Base-by-base conservation (phyloP, 2,888 invertebrate species). In the Resseliella maxima region DNA sequence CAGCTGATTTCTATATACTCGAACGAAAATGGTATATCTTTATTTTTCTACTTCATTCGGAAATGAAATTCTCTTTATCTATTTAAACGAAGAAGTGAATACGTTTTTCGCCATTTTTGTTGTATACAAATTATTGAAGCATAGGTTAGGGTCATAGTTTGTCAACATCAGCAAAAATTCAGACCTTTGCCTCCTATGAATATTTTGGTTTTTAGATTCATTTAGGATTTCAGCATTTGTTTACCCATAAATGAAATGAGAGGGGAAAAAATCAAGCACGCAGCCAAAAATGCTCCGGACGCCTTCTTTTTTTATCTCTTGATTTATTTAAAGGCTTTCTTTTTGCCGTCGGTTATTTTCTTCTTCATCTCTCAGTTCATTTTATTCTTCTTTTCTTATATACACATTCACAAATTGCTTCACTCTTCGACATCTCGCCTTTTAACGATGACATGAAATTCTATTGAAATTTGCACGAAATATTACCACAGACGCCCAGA, bases 61-160 rank as follows among this genome's bases (percentile, higher is more conserved):
- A 8, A 41, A 41, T 12, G 41, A 41, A 41, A 41, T 41, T n/a
- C n/a, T n/a, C n/a, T n/a, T 5, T 41, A 41, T 41, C 41, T 41
- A 41, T 41, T 12, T 8, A 41, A 41, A 8, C 41, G 41, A 41
- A 41, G 41, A 41, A 41, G 41, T 8, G 41, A 8, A 12, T 12
- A 12, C 41, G 41, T 41, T 41, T 41, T 41, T 12, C 6, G 41
- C 12, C 41, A 41, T 41, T 41, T 41, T 21, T 2, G 50, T 18
- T 18, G 15, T 18, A 21, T 8, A 50, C 2, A n/a, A n/a, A n/a
- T 21, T 24, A 59, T 2, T 27, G 59, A n/a, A 24, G 50, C n/a
- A 59, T 59, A 24, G 59, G 59, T 59, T 59, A 24, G 59, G 59
- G 59, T 27, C 59, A 59, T 24, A 59, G 59, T 59, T 24, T 59